Evolutionary conservation across 2,888 invertebrate genomes (phyloP).

Genomic region (Oasisia sp.): DNA sequence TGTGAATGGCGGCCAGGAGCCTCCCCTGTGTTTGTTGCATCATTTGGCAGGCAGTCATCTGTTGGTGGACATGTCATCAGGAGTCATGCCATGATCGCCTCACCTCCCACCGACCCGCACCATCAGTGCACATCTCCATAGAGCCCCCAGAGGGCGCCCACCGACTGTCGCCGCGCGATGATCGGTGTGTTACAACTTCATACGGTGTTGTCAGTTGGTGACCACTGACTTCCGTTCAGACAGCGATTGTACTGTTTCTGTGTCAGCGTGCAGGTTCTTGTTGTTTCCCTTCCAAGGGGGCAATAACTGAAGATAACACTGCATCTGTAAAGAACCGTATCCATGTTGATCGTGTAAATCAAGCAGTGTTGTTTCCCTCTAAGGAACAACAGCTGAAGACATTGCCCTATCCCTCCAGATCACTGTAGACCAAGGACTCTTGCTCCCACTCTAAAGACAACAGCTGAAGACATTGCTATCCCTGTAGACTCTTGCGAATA

Average conservation of each 20-base stretch:
- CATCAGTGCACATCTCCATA: not conserved
- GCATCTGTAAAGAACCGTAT: not conserved
- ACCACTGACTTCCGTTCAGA: not conserved
- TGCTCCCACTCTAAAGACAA: not conserved
- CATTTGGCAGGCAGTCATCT: constrained; percentile 13
- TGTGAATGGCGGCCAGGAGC: not conserved
- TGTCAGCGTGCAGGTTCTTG: not conserved
- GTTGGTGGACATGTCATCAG: not conserved
- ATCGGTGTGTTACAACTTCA: not conserved
- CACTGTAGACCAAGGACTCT: not conserved
- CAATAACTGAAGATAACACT: too few species aligned
- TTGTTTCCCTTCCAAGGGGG: too few species aligned
- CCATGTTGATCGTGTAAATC: not conserved
- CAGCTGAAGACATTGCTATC: not conserved
- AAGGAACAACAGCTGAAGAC: not conserved
- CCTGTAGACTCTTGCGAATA: not conserved
- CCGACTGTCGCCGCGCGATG: not conserved
- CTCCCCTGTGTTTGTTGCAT: not conserved
- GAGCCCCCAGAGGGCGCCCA: not conserved
- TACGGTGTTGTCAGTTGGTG: not conserved
- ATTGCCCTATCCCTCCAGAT: not conserved
- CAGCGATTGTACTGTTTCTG: not conserved
- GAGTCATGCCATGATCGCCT: not conserved
- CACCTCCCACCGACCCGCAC: not conserved
- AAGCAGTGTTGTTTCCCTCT: not conserved